Evolutionary conservation across 2,888 invertebrate genomes (phyloP).

Genomic region (Chymomyza amoena): DNA sequence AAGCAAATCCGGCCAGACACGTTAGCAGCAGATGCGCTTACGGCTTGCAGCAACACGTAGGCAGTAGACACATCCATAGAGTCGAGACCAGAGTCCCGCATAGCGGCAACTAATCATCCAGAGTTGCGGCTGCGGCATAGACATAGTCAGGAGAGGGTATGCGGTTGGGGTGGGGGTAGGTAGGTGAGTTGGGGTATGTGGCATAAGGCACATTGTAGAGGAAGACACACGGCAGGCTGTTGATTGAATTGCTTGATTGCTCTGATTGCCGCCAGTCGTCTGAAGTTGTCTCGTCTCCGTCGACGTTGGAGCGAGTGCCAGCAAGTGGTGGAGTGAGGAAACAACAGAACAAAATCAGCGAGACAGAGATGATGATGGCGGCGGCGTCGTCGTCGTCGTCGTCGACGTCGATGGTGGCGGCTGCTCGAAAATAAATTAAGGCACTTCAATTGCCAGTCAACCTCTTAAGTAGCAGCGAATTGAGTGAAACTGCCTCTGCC

Average conservation of each 20-base stretch:
- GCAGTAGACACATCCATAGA: slow-evolving; percentile 17
- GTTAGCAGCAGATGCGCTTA: slow-evolving; percentile 21
- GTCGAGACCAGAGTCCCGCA: background rate
- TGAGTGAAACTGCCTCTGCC: background rate
- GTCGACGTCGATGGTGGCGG: background rate
- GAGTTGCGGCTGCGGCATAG: background rate
- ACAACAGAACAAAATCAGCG: background rate
- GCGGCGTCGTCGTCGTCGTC: background rate
- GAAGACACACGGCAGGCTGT: background rate
- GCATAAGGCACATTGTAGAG: background rate
- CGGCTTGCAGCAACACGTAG: slow-evolving; percentile 20
- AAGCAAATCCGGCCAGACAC: slow-evolving; percentile 42
- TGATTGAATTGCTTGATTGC: slow-evolving; percentile 69
- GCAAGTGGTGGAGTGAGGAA: background rate
- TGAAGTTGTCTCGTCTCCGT: background rate
- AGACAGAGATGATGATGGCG: no score
- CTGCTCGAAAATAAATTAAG: slow-evolving; percentile 48
- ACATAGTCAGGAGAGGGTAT: background rate
- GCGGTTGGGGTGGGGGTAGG: background rate
- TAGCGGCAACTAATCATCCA: background rate
- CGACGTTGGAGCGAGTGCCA: background rate
- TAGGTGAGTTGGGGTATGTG: background rate
- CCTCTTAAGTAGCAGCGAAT: background rate
- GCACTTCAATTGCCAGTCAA: slow-evolving; percentile 35
- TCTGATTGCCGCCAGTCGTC: slow-evolving; percentile 52